Conservation (phyloP, 2,113 vertebrate genomes). For the Bungarus multicinctus region DNA sequence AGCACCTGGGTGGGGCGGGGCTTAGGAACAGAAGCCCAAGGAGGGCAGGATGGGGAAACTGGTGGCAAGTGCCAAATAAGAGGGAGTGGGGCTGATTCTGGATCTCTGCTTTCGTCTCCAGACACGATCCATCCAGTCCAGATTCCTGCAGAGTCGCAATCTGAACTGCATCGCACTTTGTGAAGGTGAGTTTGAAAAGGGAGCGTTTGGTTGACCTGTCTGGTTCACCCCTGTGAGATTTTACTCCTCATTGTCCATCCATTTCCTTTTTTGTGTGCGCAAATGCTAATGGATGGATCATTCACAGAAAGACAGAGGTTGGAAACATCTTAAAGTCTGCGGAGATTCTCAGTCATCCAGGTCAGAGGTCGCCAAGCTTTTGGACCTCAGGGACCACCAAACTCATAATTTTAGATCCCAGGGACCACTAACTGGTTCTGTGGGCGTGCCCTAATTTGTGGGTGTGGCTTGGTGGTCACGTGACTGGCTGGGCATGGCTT, state of each 20-base stretch:
- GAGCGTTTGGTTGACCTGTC: not conserved
- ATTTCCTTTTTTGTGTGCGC: too few relatives aligned
- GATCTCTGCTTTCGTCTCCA: conserved; percentile 46
- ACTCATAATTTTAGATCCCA: too few relatives aligned
- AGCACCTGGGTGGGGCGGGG: not conserved
- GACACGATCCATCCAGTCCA: conserved; percentile 95
- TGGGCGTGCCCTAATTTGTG: too few relatives aligned
- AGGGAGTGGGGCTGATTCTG: fast-evolving
- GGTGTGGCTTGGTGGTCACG: too few relatives aligned
- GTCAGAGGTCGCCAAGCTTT: too few relatives aligned
- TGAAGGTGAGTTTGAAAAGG: conserved; percentile 78
- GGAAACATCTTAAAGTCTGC: not conserved
- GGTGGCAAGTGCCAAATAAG: not conserved
- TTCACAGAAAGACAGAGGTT: not conserved
- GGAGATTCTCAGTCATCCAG: not conserved
- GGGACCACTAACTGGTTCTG: too few relatives aligned
- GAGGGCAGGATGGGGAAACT: not conserved
- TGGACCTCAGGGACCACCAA: too few relatives aligned
- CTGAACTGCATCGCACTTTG: conserved; percentile 98
- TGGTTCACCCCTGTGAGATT: not conserved
- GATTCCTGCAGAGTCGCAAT: conserved; percentile 98
- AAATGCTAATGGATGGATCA: not conserved
- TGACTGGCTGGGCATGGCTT: too few relatives aligned
- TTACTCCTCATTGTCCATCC: not conserved
- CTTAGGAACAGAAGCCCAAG: not conserved